Evolutionary conservation across 2,888 invertebrate genomes (phyloP).

Genomic region (Agonopterix heracliana): DNA sequence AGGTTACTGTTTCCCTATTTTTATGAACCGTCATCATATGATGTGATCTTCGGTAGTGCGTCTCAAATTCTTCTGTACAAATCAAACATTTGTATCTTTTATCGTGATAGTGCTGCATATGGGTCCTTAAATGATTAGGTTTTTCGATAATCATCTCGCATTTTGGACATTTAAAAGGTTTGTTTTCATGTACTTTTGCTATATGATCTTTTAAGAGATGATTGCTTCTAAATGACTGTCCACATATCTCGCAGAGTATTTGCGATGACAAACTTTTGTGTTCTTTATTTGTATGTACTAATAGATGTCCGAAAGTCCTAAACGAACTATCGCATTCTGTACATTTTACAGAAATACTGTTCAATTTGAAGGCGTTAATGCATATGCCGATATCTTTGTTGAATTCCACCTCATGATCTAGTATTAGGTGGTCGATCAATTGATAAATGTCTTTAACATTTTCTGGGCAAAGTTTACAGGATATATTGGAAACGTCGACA

Average conservation of each 20-base stretch:
- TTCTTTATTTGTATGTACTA: slow-evolving; percentile 30
- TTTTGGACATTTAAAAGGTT: slow-evolving; percentile 24
- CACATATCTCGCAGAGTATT: slow-evolving; percentile 14
- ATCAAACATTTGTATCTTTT: slow-evolving; percentile 23
- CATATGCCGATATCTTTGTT: slow-evolving; percentile 20
- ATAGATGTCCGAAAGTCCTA: slow-evolving; percentile 24
- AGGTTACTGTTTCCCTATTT: slow-evolving; percentile 20
- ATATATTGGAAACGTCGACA: slow-evolving; percentile 29
- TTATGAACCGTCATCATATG: slow-evolving; percentile 26
- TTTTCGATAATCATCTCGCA: slow-evolving; percentile 37
- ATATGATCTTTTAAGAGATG: slow-evolving; percentile 26
- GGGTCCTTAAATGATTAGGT: slow-evolving; percentile 38
- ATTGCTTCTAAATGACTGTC: slow-evolving; percentile 21
- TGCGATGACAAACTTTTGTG: slow-evolving; percentile 21
- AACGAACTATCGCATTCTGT: slow-evolving; percentile 24
- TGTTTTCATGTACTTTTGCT: slow-evolving; percentile 23
- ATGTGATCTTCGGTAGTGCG: slow-evolving; percentile 24
- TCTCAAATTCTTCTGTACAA: slow-evolving; percentile 23
- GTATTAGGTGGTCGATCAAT: slow-evolving; percentile 28
- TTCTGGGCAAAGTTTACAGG: slow-evolving; percentile 27
- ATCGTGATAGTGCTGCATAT: slow-evolving; percentile 26
- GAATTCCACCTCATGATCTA: slow-evolving; percentile 23
- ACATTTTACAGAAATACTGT: slow-evolving; percentile 29
- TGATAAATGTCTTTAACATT: slow-evolving; percentile 20
- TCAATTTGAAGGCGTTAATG: slow-evolving; percentile 24